These are phyloP conservation scores for Cerastis leucographa DNA, from an alignment of 2,888 invertebrate genomes.

Conservation along the genomic window DNA sequence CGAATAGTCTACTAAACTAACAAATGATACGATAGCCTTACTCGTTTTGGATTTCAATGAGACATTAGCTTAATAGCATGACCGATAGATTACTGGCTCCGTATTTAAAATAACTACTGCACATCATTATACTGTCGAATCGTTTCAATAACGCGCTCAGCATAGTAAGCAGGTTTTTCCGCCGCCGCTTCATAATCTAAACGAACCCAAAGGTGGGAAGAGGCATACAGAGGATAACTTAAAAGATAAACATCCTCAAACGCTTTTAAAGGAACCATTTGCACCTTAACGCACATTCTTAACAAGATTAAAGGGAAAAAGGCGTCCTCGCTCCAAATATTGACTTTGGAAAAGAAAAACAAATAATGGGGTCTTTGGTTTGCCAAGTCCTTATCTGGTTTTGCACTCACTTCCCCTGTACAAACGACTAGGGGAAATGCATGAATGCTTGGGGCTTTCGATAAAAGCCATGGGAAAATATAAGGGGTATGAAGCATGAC, in stretches of 20 bases:
- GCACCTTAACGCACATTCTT: slow-evolving; percentile 50
- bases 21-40: slow-evolving; percentile 3
- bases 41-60: slow-evolving; percentile 56
- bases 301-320: slow-evolving; percentile 44
- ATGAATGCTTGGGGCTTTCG: slow-evolving; percentile 41
- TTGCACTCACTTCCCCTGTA: slow-evolving; percentile 55
- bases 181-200: neutral
- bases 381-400: slow-evolving; percentile 50
- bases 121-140: slow-evolving; percentile 12
- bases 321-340: slow-evolving; percentile 35
- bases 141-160: slow-evolving; percentile 20
- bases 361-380: slow-evolving; percentile 53
- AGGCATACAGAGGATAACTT: slow-evolving; percentile 18
- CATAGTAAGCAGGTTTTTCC: slow-evolving; percentile 19
- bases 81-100: slow-evolving; percentile 27
- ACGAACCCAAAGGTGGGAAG: neutral
- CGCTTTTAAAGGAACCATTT: slow-evolving; percentile 36
- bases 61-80: slow-evolving; percentile 48
- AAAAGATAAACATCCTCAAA: slow-evolving; percentile 56
- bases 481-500: slow-evolving; percentile 32
- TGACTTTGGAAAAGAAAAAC: slow-evolving; percentile 51
- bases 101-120: slow-evolving; percentile 48
- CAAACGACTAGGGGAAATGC: slow-evolving; percentile 48
- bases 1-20: neutral
- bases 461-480: slow-evolving; percentile 52